Base-by-base conservation (phyloP, 2,113 vertebrate genomes). In the Semicossyphus pulcher region DNA sequence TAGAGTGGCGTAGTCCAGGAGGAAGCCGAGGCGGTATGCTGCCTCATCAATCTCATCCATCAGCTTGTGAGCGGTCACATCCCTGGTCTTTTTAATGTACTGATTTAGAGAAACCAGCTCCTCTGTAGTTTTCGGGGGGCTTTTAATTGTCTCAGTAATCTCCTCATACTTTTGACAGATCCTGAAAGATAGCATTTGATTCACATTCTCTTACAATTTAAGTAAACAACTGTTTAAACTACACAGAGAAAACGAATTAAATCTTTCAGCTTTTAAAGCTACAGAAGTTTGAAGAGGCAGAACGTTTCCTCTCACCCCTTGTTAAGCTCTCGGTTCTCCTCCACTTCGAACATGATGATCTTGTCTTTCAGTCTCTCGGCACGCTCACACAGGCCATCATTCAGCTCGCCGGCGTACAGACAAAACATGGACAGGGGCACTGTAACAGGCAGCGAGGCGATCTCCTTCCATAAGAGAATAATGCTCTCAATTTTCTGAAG, bases 401-500 rank as follows among this genome's bases (percentile, higher is more conserved):
- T 95, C 68, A 99, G 90, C 0, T 72, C 72, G 26, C 84, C 53
- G n/a, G 95, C 82, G 28, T 95, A 88, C 77, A 98, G 93, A 73
- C 95, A 97, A 90, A 98, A 95, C 93, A 98, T 87, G 39, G 95
- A 95, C 76, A 99, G 81, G 3, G 95, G 94, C 54, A 96, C 92
- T 0, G 94, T 97, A 20, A 94, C 37, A 26, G 78, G 94, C 91
- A 97, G 90, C 3, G 91, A 95, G 9, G 94, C 91, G 25, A 98
- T 95, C 84, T 96, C 95, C 18, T 49, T 86, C 81, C 90, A 88
- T 74, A 96, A 25, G 2, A 88, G 53, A 41, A 93, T 92, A 48
- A 97, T 84, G 18, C 59, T 78, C 29, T 94, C 81, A 32, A 96
- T 96, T 86, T 90, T 95, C 97, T 99, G 81, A 59, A 41, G 66